Percentiles rank a stretch among this genome's conserved stretches.
phyloP scores from a whole-genome alignment of 2,797 vertebrate genomes.

The Zalophus californianus region DNA sequence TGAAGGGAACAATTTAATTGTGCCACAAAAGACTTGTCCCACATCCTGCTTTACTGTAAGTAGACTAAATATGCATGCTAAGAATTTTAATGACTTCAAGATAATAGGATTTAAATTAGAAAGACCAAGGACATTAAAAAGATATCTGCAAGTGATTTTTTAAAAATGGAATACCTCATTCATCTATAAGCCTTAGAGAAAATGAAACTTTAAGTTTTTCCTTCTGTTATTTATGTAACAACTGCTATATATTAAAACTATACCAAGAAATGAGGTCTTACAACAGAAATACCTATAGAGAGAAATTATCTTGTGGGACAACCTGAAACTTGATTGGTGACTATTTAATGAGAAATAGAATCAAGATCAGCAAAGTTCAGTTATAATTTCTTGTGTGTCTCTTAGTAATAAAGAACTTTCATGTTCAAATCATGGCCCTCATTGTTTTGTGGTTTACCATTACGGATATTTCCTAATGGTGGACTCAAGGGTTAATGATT shows the following conservation, averaged over 20 bases:
- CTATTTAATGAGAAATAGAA: not conserved
- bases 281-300: not conserved
- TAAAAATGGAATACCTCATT: constrained; percentile 66
- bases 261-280: not conserved
- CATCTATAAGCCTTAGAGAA: constrained; percentile 63
- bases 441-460: not conserved
- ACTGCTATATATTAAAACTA: constrained; percentile 4
- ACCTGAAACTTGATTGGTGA: not conserved
- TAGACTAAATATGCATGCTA: constrained; percentile 75
- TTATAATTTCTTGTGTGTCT: not conserved
- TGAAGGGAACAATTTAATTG: constrained; percentile 80
- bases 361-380: not conserved
- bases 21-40: constrained; percentile 63
- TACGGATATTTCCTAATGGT: not conserved
- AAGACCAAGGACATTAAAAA: constrained; percentile 76
- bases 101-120: constrained; percentile 81
- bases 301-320: not conserved
- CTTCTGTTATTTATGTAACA: constrained; percentile 70
- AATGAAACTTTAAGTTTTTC: constrained; percentile 50
- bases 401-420: not conserved
- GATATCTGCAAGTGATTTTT: constrained; percentile 69
- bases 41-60: constrained; percentile 66
- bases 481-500: not conserved
- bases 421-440: not conserved
- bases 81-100: constrained; percentile 78